phyloP scores from a whole-genome alignment of 2,888 invertebrate genomes.

The Caenorhabditis zanzibari region DNA sequence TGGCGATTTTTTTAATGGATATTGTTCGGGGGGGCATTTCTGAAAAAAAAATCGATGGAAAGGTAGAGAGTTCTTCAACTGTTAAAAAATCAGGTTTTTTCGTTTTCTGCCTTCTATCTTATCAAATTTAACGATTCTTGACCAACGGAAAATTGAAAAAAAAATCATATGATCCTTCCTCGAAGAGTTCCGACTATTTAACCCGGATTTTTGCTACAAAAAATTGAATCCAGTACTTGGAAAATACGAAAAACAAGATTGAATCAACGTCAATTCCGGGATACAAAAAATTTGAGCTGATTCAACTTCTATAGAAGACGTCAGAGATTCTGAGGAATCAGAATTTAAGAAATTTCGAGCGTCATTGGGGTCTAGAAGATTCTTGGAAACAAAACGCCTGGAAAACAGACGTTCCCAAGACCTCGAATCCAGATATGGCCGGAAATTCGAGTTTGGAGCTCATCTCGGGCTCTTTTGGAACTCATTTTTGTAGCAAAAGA shows the following conservation, averaged over 20 bases:
- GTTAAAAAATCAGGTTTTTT: neutral
- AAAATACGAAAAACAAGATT: neutral
- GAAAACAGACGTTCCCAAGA: too few species aligned
- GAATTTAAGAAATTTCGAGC: too few species aligned
- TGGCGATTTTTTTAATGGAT: slow-evolving; percentile 31
- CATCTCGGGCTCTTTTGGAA: slow-evolving; percentile 1
- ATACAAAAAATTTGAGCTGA: neutral
- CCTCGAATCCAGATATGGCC: slow-evolving; percentile 28
- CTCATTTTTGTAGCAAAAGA: slow-evolving; percentile 8
- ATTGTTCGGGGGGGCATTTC: slow-evolving; percentile 12
- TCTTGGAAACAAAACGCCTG: too few species aligned
- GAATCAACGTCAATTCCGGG: neutral
- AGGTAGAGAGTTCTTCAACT: neutral
- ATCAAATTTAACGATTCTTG: too few species aligned
- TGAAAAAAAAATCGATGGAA: slow-evolving; percentile 1
- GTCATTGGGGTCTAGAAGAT: too few species aligned
- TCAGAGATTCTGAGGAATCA: neutral
- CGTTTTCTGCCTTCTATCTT: too few species aligned
- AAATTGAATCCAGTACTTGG: neutral
- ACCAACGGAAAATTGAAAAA: too few species aligned
- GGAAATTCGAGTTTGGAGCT: slow-evolving; percentile 39
- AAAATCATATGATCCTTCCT: too few species aligned
- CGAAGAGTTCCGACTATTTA: slow-evolving; percentile 6
- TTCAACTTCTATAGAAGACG: neutral
- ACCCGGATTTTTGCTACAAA: neutral